phyloP scores from a whole-genome alignment of 1,140 invertebrate genomes.

The Drosophila trapezifrons region DNA sequence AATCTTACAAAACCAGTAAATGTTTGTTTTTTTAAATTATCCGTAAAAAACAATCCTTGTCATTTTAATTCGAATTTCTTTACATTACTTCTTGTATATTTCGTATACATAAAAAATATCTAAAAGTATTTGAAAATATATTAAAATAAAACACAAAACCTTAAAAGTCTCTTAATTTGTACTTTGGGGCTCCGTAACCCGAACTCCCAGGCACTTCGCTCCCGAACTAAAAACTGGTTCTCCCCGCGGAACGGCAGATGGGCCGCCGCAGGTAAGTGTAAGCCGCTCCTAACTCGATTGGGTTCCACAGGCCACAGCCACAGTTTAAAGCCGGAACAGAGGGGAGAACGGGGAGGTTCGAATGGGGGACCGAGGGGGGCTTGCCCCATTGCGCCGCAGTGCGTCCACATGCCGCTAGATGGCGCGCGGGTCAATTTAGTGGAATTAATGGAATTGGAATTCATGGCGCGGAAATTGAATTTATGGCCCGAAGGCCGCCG shows the following conservation, averaged over 20 bases:
- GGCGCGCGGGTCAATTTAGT: conserved; percentile 83
- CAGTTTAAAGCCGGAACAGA: conserved; percentile 53
- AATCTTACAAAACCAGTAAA: background rate
- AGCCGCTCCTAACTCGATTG: conserved; percentile 50
- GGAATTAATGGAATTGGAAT: conserved; percentile 84
- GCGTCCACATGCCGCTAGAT: conserved; percentile 80
- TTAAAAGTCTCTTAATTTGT: background rate
- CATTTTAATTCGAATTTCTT: no score
- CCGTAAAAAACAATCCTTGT: rapidly evolving
- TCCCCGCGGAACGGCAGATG: conserved; percentile 15
- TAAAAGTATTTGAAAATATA: background rate
- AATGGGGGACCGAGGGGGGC: conserved; percentile 3
- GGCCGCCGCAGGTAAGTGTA: conserved; percentile 34
- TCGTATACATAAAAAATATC: background rate
- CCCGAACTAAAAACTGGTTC: conserved; percentile 60
- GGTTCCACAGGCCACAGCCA: conserved; percentile 58
- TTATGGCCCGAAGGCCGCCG: conserved; percentile 52
- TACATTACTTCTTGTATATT: background rate
- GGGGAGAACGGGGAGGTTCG: background rate
- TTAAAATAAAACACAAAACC: no score
- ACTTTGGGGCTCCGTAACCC: conserved; percentile 31
- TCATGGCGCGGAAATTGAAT: conserved; percentile 83
- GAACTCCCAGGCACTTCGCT: conserved; percentile 26
- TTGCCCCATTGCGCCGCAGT: conserved; percentile 49
- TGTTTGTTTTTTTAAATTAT: no score